These are phyloP conservation scores for Pollenia labialis DNA, from an alignment of 2,888 invertebrate species.

Conservation along the genomic window DNA sequence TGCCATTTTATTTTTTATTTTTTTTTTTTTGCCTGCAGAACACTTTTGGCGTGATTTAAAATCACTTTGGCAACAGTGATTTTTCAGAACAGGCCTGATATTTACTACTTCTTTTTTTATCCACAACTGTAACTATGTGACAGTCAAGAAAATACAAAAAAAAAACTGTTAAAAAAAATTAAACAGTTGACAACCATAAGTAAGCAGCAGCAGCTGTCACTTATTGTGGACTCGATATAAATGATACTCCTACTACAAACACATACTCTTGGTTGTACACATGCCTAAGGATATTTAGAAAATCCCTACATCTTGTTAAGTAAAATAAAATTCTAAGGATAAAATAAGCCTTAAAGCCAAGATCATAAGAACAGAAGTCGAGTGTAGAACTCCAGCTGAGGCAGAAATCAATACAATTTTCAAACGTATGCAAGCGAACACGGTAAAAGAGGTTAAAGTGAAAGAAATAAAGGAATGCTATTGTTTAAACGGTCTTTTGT, in stretches of 20 bases:
- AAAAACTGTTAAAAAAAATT: slow-evolving; percentile 31
- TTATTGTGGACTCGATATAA: slow-evolving; percentile 63
- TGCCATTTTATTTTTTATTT: not conserved
- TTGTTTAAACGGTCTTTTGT: slow-evolving; percentile 50
- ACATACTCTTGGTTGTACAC: not conserved
- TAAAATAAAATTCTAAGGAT: slow-evolving; percentile 65
- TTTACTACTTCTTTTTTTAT: not conserved
- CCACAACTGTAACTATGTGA: slow-evolving; percentile 20
- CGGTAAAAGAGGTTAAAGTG: slow-evolving; percentile 25
- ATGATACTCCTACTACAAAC: slow-evolving; percentile 57
- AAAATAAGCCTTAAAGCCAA: slow-evolving; percentile 69
- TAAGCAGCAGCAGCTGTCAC: slow-evolving; percentile 70
- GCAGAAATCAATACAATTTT: slow-evolving; percentile 54
- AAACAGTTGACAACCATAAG: slow-evolving; percentile 71
- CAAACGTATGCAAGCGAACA: slow-evolving; percentile 16
- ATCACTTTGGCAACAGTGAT: too few relatives aligned
- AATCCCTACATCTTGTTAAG: slow-evolving; percentile 58
- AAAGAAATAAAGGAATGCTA: not conserved
- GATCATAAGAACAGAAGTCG: slow-evolving; percentile 72
- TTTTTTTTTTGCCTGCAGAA: not conserved
- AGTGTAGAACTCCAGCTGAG: slow-evolving; percentile 65
- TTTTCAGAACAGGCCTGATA: too few relatives aligned
- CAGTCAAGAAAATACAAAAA: slow-evolving; percentile 30
- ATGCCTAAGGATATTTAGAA: slow-evolving; percentile 3
- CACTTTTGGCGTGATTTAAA: too few relatives aligned